Base-by-base conservation (phyloP, 2,888 invertebrate species). In the Drosophila sordidapex region DNA sequence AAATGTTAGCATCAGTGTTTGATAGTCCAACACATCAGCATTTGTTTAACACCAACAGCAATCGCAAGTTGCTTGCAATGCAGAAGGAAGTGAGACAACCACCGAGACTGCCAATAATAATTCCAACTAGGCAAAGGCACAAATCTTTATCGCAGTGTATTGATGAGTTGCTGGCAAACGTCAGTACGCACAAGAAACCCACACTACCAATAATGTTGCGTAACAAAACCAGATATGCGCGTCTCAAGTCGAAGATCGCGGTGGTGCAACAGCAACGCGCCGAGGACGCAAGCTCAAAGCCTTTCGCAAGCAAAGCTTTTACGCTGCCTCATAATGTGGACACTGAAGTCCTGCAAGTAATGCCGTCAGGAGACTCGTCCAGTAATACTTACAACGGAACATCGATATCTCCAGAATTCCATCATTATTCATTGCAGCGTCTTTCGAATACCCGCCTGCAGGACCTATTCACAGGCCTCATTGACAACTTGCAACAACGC, bases 321-420 rank as follows among this genome's bases (percentile, higher is more conserved):
- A 62, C 46, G 0, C 29, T 70, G 63, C 73, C 72, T 0, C 63
- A 38, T 0, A 62, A 62, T 18, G 52, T n/a, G 2, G 2, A 31
- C 11, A 57, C 38, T 4, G 72, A 57, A 35, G 52, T 48, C 13
- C 18, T 4, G 0, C 57, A 53, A n/a, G 13, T 2, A 2, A 4
- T 25, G 27, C 46, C 57, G 0, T 11, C 51, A 2, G 52, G 56
- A 21, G 57, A 71, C 15, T 60, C 36, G 11, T 10, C 27, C 6
- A 33, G 15, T 21, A 15, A 56, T 13, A 6, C 4, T 15, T 6
- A 18, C 18, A 35, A 2, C 11, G 25, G 8, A n/a, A 4, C 25
- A 5, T 27, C 7, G 21, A 35, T 11, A 4, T 35, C 11, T 6
- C 15, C 1, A 6, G 3, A 3, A 8, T 18, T 51, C 5, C 5